Evolutionary conservation across 2,797 vertebrate genomes (phyloP), one percentile per base, ranked within the genome.

Genomic region (Brachyrhaphis roseni): DNA sequence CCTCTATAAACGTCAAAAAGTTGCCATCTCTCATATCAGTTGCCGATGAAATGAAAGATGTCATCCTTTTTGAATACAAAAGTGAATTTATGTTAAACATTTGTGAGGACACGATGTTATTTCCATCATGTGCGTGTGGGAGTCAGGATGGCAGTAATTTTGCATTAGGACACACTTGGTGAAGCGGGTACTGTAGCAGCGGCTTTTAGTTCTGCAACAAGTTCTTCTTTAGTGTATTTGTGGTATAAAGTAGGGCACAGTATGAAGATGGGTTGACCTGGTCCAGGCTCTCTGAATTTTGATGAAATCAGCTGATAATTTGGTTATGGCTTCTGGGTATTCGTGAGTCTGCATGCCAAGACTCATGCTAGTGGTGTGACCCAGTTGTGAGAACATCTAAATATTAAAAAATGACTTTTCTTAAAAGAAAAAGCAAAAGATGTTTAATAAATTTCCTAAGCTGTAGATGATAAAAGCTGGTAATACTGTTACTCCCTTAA

Each of bases 11-110:
- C 71, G 78, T 76, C 83, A 72, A 81, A 46, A 51, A 23, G 18
- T 41, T 90, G 47, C 82, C 82, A 77, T 82, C 78, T 89, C 76
- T 82, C 68, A 74, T 77, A 84, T 88, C 87, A 86, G 87, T 87
- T 81, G 82, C 81, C 82, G 59, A 51, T 8, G 0, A 34, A 1
- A 34, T 34, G 34, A 34, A 34, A 34, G 34, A 34, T 34, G 34
- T 34, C 34, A 34, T 34, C 34, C 36, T 41, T 41, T 68, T 64
- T 64, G 1, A 64, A 16, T 34, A 23, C 62, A 75, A 28, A 57
- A 18, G 45, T 41, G 6, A 28, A 28, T 5, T 57, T 28, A 6
- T 8, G 31, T 43, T 28, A n/a, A 45, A 55, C 36, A 45, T 8
- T 13, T 70, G 46, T 53, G 13, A 59, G 34, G 28, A 16, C 11